Base-by-base conservation (phyloP, 1,140 invertebrate species). In the Euura lappo region DNA sequence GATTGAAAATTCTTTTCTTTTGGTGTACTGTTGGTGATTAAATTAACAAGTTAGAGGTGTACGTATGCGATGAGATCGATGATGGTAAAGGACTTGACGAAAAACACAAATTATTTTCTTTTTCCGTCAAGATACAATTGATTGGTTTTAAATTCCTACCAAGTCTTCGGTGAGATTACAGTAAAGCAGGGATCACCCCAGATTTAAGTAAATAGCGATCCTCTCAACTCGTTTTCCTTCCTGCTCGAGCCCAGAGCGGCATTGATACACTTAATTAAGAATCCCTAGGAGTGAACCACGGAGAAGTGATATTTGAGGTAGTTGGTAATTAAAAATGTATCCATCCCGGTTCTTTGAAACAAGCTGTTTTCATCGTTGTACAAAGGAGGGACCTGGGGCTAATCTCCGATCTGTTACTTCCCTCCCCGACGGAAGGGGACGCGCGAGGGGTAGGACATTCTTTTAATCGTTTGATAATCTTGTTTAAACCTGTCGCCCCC, bases 181-280 rank as follows among this genome's bases (percentile, higher is more conserved):
- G 28, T 28, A 28, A 28, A 28, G 28, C 28, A 28, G 28, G 28
- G 28, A 28, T 0, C 28, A 1, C 28, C 28, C 28, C 28, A 28
- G 28, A 28, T 28, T 28, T 28, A 28, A 28, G 28, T 28, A 28
- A 28, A 28, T 28, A 28, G 28, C 28, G 28, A 28, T 28, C 28
- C 28, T 28, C 28, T 28, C 28, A 28, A 28, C 28, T 28, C 28
- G 28, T 28, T 28, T 28, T 28, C 28, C 28, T 28, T 28, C 28
- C 28, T 28, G 28, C 1, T 71, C 44, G 45, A n/a, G 44, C 80
- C 70, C 68, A 51, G 77, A 46, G 84, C 80, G 78, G 68, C 73
- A 81, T 82, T 86, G 87, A 84, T 85, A 88, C 85, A 88, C 87
- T 86, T 85, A 86, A 88, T 88, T 87, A 87, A 86, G 81, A 83